Percentiles rank a stretch among this genome's conserved stretches.
These are phyloP conservation scores for Chondrosia reniformis DNA, from an alignment of 37 sponge, comb jelly and placozoan species.

Conservation along the genomic window DNA sequence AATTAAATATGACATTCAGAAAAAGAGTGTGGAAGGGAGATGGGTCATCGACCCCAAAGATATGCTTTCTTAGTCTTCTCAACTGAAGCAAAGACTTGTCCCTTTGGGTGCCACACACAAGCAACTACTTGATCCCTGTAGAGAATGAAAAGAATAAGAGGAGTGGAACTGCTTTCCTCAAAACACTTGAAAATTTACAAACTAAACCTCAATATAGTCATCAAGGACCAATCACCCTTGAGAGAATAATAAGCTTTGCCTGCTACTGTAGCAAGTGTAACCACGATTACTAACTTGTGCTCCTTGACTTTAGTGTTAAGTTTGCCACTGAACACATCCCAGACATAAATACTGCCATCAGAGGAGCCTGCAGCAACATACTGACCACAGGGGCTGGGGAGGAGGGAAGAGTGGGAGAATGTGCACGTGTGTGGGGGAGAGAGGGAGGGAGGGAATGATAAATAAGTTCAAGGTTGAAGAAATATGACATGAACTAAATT, in stretches of 20 bases:
- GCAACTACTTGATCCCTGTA: constrained; percentile 66
- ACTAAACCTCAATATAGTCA: no score
- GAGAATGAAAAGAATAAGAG: no score
- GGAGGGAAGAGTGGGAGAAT: no score
- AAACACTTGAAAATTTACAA: no score
- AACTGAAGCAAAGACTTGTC: constrained; percentile 64
- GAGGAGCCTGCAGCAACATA: constrained; percentile 86
- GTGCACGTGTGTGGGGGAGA: no score
- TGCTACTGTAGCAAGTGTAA: no score
- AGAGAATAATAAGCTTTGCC: no score
- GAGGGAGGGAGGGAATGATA: no score
- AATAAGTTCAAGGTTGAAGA: no score
- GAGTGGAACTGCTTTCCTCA: no score
- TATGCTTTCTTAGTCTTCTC: constrained; percentile 75
- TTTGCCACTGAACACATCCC: constrained; percentile 52
- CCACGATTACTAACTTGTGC: constrained; percentile 49
- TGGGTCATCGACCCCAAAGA: constrained; percentile 61
- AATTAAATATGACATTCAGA: background rate
- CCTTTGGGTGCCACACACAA: constrained; percentile 86
- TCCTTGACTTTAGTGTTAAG: constrained; percentile 26
- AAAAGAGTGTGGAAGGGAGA: background rate
- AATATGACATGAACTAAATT: no score
- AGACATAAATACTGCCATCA: constrained; percentile 86
- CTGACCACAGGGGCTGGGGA: constrained; percentile 90
- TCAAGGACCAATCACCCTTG: no score